A percentile compares a stretch with the other conserved stretches of the same genome.
Conservation (phyloP, 1,140 invertebrate genomes). For the Heliconius himera region DNA sequence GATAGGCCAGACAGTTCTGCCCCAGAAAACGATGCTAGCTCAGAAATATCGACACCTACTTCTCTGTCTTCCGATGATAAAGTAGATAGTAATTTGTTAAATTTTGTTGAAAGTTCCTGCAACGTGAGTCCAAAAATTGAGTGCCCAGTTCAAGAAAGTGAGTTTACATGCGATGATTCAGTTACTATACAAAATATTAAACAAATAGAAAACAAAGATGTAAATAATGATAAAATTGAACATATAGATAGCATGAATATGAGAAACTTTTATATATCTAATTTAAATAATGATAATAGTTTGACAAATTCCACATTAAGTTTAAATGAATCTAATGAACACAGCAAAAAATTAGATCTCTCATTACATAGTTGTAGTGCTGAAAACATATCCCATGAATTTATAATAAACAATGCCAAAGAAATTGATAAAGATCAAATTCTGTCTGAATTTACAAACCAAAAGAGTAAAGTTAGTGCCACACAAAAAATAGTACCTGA, state of each 20-base stretch:
- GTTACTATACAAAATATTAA: not conserved
- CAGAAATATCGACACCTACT: slow-evolving; percentile 28
- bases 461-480: slow-evolving; percentile 64
- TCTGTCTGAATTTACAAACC: slow-evolving; percentile 60
- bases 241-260: slow-evolving; percentile 11
- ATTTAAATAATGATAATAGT: slow-evolving; percentile 35
- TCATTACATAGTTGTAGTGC: slow-evolving; percentile 59
- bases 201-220: slow-evolving; percentile 6
- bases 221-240: slow-evolving; percentile 4
- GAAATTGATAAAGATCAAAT: slow-evolving; percentile 67
- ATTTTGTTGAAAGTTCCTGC: slow-evolving; percentile 16
- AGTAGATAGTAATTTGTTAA: slow-evolving; percentile 9
- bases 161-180: not conserved
- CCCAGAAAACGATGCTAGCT: slow-evolving; percentile 32
- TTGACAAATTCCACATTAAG: slow-evolving; percentile 60
- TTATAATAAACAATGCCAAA: slow-evolving; percentile 40
- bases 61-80: slow-evolving; percentile 35
- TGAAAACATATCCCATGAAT: slow-evolving; percentile 57
- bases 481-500: slow-evolving; percentile 63
- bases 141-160: not conserved
- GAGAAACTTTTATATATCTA: slow-evolving; percentile 7
- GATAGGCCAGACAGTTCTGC: slow-evolving; percentile 2
- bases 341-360: slow-evolving; percentile 40
- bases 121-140: not conserved
- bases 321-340: slow-evolving; percentile 54